Conservation (phyloP, 2,888 invertebrate species). For the Xestia rhomboidea region DNA sequence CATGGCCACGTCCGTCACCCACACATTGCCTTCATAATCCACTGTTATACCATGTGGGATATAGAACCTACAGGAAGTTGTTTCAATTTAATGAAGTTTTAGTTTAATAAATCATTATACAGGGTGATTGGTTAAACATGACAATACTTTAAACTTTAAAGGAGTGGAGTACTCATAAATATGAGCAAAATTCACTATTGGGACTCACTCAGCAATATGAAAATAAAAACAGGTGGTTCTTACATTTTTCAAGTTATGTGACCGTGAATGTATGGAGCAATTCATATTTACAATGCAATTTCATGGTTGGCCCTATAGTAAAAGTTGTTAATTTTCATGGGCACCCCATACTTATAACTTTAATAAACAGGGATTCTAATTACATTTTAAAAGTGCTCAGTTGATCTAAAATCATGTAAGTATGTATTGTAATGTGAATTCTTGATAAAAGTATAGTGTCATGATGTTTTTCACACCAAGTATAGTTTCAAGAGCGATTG, state of each 20-base stretch:
- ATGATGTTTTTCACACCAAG: neutral
- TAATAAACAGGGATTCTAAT: neutral
- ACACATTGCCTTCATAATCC: constrained; percentile 94
- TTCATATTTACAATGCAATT: neutral
- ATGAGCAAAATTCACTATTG: neutral
- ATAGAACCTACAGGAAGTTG: constrained; percentile 91
- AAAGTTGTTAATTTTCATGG: neutral
- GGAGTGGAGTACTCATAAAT: neutral
- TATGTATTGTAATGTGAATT: too few relatives aligned
- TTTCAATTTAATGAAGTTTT: neutral
- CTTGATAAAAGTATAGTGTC: neutral
- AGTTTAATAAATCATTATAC: neutral
- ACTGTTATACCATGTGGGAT: constrained; percentile 96
- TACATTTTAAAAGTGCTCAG: neutral
- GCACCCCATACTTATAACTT: neutral
- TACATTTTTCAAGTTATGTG: neutral
- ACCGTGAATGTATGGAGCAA: neutral
- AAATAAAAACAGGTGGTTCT: neutral
- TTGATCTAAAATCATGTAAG: neutral
- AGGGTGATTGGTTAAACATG: neutral
- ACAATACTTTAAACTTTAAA: neutral
- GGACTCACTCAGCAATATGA: neutral
- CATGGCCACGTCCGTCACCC: constrained; percentile 96
- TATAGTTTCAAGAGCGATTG: neutral
- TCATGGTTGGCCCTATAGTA: neutral